Conservation (phyloP, 2,113 vertebrate genomes). For the Phalacrocorax aristotelis region DNA sequence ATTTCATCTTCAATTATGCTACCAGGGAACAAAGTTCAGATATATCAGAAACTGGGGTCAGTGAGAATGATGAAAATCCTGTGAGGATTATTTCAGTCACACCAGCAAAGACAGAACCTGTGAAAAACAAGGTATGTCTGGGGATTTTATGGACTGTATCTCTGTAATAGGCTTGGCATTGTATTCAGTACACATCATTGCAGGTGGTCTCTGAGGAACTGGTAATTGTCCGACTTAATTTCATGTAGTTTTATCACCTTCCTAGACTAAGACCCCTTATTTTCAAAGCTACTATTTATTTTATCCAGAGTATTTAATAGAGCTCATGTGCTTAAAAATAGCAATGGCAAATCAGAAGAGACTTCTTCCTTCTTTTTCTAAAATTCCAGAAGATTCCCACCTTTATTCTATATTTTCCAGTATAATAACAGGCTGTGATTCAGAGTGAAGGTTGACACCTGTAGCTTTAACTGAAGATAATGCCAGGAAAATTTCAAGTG, state of each 20-base stretch:
- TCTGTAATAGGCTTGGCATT: background rate
- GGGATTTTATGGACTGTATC: background rate
- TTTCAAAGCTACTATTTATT: background rate
- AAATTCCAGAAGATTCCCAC: background rate
- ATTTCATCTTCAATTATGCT: constrained; percentile 22
- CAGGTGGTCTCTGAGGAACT: background rate
- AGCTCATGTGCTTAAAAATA: background rate
- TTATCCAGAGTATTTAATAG: background rate
- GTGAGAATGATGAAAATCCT: constrained; percentile 97
- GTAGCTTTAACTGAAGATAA: background rate
- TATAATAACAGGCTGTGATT: background rate
- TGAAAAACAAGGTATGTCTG: constrained; percentile 79
- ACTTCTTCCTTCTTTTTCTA: background rate
- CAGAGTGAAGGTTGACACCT: background rate
- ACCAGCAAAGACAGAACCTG: constrained; percentile 81
- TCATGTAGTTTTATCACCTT: background rate
- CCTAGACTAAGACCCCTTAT: background rate
- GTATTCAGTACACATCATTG: background rate
- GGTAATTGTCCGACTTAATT: background rate
- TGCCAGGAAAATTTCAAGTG: background rate
- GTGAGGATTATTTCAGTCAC: constrained; percentile 85
- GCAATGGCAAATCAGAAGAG: background rate
- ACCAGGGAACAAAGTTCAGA: constrained; percentile 83
- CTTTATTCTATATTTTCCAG: background rate
- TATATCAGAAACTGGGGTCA: constrained; percentile 84